These are phyloP conservation scores for Garra rufa DNA, from an alignment of 2,113 vertebrate species.

Conservation along the genomic window DNA sequence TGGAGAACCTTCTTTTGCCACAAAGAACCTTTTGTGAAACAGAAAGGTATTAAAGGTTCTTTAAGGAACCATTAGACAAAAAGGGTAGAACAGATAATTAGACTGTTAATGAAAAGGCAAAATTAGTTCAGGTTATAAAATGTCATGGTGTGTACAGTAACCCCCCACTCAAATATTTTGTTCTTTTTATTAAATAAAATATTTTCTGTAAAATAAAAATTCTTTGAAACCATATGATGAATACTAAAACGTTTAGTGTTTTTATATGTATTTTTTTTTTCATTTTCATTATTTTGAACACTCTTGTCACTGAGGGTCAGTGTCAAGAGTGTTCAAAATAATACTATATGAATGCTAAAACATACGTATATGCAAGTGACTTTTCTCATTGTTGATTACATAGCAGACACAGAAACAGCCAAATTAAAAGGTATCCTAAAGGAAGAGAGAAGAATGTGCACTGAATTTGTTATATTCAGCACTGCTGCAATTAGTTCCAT, in stretches of 20 bases:
- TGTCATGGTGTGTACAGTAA: no score
- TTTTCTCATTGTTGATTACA: conserved; percentile 9
- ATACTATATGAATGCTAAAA: background rate
- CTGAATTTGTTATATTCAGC: background rate
- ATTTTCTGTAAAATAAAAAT: background rate
- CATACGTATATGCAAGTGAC: background rate
- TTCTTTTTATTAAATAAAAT: background rate
- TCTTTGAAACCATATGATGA: background rate
- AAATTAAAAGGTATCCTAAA: conserved; percentile 9
- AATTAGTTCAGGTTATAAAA: no score
- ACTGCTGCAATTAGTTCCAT: conserved; percentile 29
- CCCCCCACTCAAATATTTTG: background rate
- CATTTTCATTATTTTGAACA: background rate
- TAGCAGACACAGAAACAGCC: background rate
- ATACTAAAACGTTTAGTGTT: background rate
- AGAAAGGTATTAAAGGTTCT: no score
- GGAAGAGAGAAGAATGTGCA: background rate
- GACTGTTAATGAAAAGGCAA: no score
- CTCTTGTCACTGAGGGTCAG: background rate
- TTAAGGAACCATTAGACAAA: no score
- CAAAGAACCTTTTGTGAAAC: no score
- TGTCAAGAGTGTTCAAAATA: no score
- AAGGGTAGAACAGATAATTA: no score
- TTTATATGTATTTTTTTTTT: background rate
- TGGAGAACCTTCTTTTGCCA: no score